These are phyloP conservation scores for Vicugna pacos DNA, from an alignment of 2,113 vertebrate genomes.

Conservation along the genomic window DNA sequence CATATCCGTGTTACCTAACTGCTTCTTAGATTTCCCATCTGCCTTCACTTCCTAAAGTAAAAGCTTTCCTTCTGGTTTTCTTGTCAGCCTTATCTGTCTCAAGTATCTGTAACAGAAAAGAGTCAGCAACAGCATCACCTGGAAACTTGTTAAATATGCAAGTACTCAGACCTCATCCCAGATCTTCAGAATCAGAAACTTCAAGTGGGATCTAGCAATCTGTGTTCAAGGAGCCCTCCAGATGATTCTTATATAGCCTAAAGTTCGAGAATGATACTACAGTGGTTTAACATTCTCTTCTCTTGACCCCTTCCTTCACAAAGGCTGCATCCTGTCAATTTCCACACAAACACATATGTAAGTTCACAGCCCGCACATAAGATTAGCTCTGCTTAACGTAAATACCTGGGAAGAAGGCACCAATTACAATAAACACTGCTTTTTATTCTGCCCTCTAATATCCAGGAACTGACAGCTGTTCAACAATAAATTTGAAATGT, in stretches of 20 bases:
- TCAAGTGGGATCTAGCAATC: neutral
- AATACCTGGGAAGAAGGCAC: neutral
- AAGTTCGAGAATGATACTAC: neutral
- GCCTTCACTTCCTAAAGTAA: neutral
- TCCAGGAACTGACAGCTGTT: neutral
- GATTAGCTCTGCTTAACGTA: neutral
- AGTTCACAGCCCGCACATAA: neutral
- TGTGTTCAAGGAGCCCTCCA: neutral
- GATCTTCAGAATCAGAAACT: neutral
- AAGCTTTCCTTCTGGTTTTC: neutral
- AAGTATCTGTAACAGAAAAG: neutral
- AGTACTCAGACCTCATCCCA: neutral
- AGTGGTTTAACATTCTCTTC: neutral
- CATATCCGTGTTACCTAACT: neutral
- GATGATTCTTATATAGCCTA: neutral
- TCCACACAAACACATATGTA: neutral
- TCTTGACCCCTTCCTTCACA: neutral
- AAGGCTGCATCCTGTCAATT: neutral
- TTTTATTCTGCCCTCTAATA: neutral
- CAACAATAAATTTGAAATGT: neutral
- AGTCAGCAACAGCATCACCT: neutral
- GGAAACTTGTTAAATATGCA: neutral
- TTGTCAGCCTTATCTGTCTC: neutral
- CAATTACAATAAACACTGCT: neutral
- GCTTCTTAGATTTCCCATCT: neutral